Base-by-base conservation (phyloP, 2,113 vertebrate genomes). In the Orcinus orca region DNA sequence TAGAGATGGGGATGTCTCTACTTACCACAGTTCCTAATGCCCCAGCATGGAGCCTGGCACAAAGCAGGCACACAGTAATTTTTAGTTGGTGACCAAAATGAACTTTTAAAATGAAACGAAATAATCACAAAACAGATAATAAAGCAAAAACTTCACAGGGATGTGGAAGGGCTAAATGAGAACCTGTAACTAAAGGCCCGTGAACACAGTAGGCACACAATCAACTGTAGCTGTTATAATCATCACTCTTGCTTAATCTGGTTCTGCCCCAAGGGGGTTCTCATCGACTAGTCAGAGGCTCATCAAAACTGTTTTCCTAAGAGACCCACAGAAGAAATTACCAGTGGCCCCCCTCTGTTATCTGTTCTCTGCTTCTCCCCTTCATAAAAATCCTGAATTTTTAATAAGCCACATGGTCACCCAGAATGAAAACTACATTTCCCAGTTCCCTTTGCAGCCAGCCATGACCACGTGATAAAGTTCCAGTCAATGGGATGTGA, bases 341-440 rank as follows among this genome's bases (percentile, higher is more conserved):
- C 73, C 36, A 58, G 50, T 50, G 67, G 33, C 26, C 31, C 74
- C 74, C 14, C 44, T 55, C 81, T 4, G 70, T 5, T 38, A 63
- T 70, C 36, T 79, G 41, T 73, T 84, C 90, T 55, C 71, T 53
- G 23, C 44, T 94, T 67, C 44, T 65, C 53, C 21, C 17, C 58
- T 81, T 74, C 58, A 63, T 29, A 91, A 82, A 93, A 63, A 15
- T 76, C 15, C 38, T 67, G 23, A 92, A 82, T 68, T 53, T 53
- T 53, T 62, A 77, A 88, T 7, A 26, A 38, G 4, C 17, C 50
- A 58, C 20, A 41, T 0, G 47, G 25, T 33, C 8, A 25, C n/a
- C 21, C 25, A 65, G 33, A 81, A 55, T 62, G 36, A 91, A 77
- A 53, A 96, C 91, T 85, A 92, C 73, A 92, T 91, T 93, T 96